phyloP scores from a whole-genome alignment of 2,797 vertebrate genomes.

The Trachurus trachurus region DNA sequence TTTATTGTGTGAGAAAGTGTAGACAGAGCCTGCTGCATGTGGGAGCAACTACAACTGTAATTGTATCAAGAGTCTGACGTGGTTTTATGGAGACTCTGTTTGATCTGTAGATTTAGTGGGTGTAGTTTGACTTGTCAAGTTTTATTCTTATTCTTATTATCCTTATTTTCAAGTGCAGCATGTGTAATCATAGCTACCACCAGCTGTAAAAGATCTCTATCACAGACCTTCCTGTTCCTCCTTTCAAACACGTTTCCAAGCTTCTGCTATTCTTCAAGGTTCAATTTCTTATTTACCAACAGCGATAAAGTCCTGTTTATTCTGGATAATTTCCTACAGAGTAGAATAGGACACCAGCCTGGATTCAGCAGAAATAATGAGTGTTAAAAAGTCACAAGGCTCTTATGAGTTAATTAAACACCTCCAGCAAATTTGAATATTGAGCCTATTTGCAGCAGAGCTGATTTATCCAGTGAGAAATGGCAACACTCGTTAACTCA shows the following conservation, averaged over 20 bases:
- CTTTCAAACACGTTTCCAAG: not conserved
- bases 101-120: slow-evolving; percentile 45
- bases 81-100: slow-evolving; percentile 35
- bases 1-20: slow-evolving; percentile 33
- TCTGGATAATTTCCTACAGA: not conserved
- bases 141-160: not conserved
- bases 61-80: slow-evolving; percentile 39
- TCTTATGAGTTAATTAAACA: slow-evolving; percentile 56
- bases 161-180: slow-evolving; percentile 7
- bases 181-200: not conserved
- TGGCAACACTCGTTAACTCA: slow-evolving; percentile 29
- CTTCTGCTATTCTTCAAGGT: not conserved
- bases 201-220: not conserved
- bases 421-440: slow-evolving; percentile 29
- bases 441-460: slow-evolving; percentile 28
- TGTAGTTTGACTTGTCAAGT: slow-evolving; percentile 31
- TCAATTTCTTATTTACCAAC: not conserved
- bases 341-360: not conserved
- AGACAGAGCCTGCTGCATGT: slow-evolving; percentile 28
- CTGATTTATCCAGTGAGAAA: slow-evolving; percentile 43
- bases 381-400: slow-evolving; percentile 21
- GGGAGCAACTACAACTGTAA: slow-evolving; percentile 49
- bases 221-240: not conserved
- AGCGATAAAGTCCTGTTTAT: slow-evolving; percentile 13
- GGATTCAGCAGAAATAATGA: slow-evolving; percentile 10